Evolutionary conservation across 2,888 invertebrate genomes (phyloP), one percentile per base, ranked within the genome.

Genomic region (Seira sanloemensis): DNA sequence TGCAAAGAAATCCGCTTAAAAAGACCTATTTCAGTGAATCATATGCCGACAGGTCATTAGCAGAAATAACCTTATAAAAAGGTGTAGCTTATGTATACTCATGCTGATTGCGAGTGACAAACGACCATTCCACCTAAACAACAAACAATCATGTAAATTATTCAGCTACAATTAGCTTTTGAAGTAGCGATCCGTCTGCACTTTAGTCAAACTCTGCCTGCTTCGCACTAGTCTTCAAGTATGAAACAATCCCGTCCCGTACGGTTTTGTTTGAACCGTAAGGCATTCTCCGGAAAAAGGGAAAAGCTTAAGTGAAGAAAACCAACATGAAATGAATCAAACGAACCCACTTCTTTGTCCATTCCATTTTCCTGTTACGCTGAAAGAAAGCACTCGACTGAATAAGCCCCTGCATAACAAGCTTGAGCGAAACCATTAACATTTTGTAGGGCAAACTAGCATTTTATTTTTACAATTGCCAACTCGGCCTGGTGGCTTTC

Each of bases 161-260:
- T 78, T 78, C 78, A 78, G 71, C n/a, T 46, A 71, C 78, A 78
- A 78, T 78, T 78, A 78, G 78, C 78, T 78, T 78, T 69, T 72
- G 78, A 65, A 71, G 72, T 27, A 72, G 69, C 65, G 65, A 78
- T 78, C 78, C 62, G 69, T 58, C 37, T 37, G 5, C 37, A 37
- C 37, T 37, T 12, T 37, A 37, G 7, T 12, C 37, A 5, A 37
- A 37, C 7, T 5, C 37, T 9, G 37, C 37, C 37, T 5, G 12
- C 5, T 9, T 12, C 5, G 37, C 37, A 37, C 5, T 5, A 37
- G 12, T 5, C 37, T 9, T 37, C 37, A 5, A 37, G 37, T 12
- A 37, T 37, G n/a, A n/a, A n/a, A n/a, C 12, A 37, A 37, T 37
- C 12, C 37, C 37, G 12, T 37, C 12, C 12, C 5, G 37, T 37